Percentiles rank a stretch among this genome's conserved stretches.
Conservation (phyloP, 2,113 vertebrate species). For the Excalfactoria chinensis region DNA sequence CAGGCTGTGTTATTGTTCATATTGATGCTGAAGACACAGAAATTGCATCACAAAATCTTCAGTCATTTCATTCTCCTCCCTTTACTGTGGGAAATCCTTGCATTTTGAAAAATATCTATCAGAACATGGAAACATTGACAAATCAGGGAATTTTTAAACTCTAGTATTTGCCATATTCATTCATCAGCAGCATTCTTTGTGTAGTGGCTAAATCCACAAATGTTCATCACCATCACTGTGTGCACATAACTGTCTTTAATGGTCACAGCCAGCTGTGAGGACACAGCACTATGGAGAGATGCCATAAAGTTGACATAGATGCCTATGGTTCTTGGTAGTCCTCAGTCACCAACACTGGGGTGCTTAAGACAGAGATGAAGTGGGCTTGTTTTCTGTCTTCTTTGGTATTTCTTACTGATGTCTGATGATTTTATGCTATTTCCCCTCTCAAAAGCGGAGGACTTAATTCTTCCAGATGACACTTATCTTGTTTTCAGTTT, state of each 20-base stretch:
- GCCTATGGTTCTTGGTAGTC: not conserved
- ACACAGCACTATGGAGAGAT: rapidly evolving
- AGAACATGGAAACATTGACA: not conserved
- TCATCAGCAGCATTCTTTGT: not conserved
- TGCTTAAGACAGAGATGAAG: not conserved
- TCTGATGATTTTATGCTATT: not conserved
- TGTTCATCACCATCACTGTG: rapidly evolving
- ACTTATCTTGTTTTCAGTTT: not conserved
- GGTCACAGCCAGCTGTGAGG: not conserved
- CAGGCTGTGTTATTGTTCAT: not conserved
- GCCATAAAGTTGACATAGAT: not conserved
- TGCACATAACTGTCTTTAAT: not conserved
- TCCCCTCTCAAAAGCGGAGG: not conserved
- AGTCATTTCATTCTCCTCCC: not conserved
- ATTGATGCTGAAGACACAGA: rapidly evolving
- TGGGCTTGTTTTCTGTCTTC: not conserved
- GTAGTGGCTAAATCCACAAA: not conserved
- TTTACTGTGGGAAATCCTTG: not conserved
- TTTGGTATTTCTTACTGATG: not conserved
- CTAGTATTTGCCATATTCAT: not conserved
- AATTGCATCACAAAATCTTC: not conserved
- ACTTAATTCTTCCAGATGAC: rapidly evolving
- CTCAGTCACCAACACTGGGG: rapidly evolving
- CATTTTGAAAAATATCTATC: not conserved
- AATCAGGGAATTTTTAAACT: not conserved